Percentiles rank a stretch among this genome's conserved stretches.
Evolutionary conservation across 2,888 invertebrate species (phyloP).

Genomic region (Caradrina clavipalpis): DNA sequence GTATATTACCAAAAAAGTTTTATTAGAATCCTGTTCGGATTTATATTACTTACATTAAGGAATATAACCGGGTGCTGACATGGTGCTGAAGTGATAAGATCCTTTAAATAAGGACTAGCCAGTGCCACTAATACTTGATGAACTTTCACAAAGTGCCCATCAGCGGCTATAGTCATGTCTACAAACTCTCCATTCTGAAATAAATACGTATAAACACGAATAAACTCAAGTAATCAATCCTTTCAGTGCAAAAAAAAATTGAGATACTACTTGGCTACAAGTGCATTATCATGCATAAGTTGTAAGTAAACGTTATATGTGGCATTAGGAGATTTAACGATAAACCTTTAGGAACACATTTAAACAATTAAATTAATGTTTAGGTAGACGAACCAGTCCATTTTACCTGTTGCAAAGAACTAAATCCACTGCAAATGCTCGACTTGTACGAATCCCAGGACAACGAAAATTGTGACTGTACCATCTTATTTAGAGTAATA

Average conservation of each 20-base stretch:
- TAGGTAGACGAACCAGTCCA: not conserved
- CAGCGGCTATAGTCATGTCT: constrained; percentile 87
- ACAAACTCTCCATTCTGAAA: constrained; percentile 88
- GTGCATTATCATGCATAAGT: not conserved
- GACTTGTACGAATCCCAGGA: constrained; percentile 85
- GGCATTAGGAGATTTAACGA: not conserved
- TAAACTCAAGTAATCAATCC: not conserved
- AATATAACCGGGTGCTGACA: constrained; percentile 88
- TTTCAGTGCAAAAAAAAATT: not conserved
- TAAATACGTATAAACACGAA: constrained; percentile 4
- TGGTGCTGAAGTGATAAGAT: constrained; percentile 84
- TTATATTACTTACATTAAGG: constrained; percentile 82
- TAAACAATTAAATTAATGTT: not conserved
- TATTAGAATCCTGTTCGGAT: not conserved
- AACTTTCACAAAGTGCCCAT: constrained; percentile 86
- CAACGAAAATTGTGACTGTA: constrained; percentile 82
- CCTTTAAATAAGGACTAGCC: constrained; percentile 86
- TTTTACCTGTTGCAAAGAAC: constrained; percentile 85
- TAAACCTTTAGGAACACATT: not conserved
- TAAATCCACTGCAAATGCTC: constrained; percentile 84
- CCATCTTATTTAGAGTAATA: constrained; percentile 69
- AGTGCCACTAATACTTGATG: constrained; percentile 84
- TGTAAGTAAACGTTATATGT: not conserved
- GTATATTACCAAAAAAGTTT: too few relatives aligned
- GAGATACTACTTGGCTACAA: not conserved